A percentile compares a stretch with the other conserved stretches of the same genome.
These are phyloP conservation scores for Sander vitreus DNA, from an alignment of 2,113 vertebrate genomes.

Conservation along the genomic window DNA sequence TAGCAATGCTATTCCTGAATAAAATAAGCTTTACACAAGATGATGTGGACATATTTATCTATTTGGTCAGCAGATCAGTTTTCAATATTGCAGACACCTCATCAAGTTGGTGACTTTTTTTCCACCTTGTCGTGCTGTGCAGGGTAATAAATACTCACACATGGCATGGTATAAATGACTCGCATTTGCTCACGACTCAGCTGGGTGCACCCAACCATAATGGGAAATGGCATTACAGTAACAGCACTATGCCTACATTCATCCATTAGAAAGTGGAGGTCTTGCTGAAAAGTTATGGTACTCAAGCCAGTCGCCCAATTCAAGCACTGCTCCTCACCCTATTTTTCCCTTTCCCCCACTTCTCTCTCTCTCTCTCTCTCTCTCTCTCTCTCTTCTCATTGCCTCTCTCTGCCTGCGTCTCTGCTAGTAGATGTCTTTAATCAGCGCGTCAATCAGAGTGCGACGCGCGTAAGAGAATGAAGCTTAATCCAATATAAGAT, in stretches of 20 bases:
- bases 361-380: background rate
- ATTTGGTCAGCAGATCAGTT: conserved; percentile 1
- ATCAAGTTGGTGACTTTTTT: background rate
- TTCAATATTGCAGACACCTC: background rate
- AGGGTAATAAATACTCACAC: background rate
- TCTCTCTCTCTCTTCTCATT: background rate
- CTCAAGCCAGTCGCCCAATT: background rate
- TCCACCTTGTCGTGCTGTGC: background rate
- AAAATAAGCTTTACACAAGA: background rate
- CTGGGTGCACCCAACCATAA: background rate
- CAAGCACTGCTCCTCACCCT: background rate
- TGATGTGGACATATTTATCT: background rate
- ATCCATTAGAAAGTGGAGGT: background rate
- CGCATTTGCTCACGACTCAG: background rate
- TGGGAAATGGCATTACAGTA: background rate
- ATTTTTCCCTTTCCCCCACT: background rate
- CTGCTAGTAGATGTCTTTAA: conserved; percentile 73
- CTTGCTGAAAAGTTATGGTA: conserved; percentile 12
- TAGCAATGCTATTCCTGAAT: background rate
- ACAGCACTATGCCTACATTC: too few species aligned
- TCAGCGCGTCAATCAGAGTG: conserved; percentile 77
- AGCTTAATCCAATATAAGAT: conserved; percentile 79
- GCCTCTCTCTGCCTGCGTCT: conserved; percentile 7
- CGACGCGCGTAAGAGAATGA: conserved; percentile 63
- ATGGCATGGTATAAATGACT: background rate